Evolutionary conservation across 2,113 vertebrate species (phyloP).

Genomic region (Centropus unirufus): DNA sequence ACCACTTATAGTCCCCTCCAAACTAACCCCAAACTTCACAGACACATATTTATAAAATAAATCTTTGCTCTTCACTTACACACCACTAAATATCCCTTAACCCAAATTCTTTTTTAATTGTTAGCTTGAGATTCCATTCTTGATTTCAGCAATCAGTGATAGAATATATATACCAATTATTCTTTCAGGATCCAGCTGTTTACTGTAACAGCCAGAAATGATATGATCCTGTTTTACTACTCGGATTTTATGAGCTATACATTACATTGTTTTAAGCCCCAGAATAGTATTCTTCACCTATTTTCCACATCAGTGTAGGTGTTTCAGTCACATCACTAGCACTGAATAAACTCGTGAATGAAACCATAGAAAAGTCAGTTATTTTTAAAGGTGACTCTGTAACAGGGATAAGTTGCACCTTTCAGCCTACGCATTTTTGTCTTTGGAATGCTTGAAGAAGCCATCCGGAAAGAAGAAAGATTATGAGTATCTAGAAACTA

Average conservation of each 20-base stretch:
- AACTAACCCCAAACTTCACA: background rate
- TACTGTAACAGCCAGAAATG: constrained; percentile 6
- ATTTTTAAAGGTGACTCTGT: constrained; percentile 29
- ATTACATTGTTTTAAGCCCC: background rate
- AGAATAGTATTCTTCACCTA: background rate
- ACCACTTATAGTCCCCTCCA: background rate
- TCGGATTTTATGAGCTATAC: background rate
- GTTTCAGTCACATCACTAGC: background rate
- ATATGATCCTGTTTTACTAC: background rate
- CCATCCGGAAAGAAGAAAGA: constrained; percentile 87
- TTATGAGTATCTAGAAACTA: constrained; percentile 79
- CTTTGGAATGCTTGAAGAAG: constrained; percentile 78
- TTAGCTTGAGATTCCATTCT: background rate
- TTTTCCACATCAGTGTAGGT: background rate
- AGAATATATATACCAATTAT: constrained; percentile 9
- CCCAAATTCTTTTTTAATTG: background rate
- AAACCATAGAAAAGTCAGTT: background rate
- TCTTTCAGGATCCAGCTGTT: background rate
- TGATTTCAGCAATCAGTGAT: constrained; percentile 34
- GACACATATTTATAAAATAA: background rate
- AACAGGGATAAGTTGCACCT: constrained; percentile 64
- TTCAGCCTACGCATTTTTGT: constrained; percentile 63
- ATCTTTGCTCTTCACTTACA: background rate
- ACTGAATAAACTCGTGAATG: background rate
- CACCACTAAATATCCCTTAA: background rate